These are phyloP conservation scores for Crematogaster levior DNA, from an alignment of 2,888 invertebrate species.

Conservation along the genomic window DNA sequence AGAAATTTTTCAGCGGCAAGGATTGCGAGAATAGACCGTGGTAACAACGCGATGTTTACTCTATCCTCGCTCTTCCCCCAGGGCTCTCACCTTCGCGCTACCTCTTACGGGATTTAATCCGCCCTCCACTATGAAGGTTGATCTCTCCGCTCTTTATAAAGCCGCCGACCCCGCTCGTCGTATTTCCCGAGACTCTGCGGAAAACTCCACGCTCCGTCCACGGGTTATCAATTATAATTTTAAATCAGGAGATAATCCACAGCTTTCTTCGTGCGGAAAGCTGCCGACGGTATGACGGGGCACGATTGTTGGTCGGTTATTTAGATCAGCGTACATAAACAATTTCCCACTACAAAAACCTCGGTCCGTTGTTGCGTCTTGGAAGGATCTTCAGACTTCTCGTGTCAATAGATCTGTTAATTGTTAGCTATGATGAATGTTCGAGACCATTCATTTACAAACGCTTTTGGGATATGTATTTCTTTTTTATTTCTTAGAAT, in stretches of 20 bases:
- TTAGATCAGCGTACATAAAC: constrained; percentile 53
- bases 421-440: not conserved
- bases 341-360: constrained; percentile 5
- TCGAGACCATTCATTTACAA: not conserved
- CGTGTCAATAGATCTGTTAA: not conserved
- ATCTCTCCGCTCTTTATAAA: constrained; percentile 47
- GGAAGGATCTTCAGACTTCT: not conserved
- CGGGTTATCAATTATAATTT: constrained; percentile 56
- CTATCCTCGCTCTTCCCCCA: constrained; percentile 17
- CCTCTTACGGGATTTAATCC: constrained; percentile 57
- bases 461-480: not conserved
- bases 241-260: constrained; percentile 55
- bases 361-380: not conserved
- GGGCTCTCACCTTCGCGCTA: constrained; percentile 38
- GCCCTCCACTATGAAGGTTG: constrained; percentile 17
- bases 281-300: constrained; percentile 37
- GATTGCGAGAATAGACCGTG: constrained; percentile 21
- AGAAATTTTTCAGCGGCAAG: constrained; percentile 31
- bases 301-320: constrained; percentile 52
- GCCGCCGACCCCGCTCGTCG: constrained; percentile 24
- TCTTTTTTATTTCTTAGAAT: not conserved
- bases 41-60: constrained; percentile 48
- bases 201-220: constrained; percentile 6
- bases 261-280: constrained; percentile 36
- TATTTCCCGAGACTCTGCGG: constrained; percentile 1